Evolutionary conservation across 2,113 vertebrate genomes (phyloP), one percentile per base, ranked within the genome.

Genomic region (Marcusenius ussheri): DNA sequence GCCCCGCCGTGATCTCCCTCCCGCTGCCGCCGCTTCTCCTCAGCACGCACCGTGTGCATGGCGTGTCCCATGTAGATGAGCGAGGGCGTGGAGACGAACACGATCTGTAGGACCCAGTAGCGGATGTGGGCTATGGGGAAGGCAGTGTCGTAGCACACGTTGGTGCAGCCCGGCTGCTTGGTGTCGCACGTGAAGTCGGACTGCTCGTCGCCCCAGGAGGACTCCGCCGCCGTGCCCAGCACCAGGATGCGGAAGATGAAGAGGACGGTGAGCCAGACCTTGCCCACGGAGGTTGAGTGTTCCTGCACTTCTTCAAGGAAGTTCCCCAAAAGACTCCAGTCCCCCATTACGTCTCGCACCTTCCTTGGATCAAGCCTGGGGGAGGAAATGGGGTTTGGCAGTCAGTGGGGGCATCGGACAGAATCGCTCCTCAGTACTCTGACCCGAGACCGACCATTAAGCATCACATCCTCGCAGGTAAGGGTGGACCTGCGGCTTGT

Each of bases 241-340:
- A 99, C 98, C 91, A 99, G 95, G 96, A 99, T 99, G n/a, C 98
- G 97, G 91, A 99, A 99, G 93, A 99, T 99, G 93, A 99, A 99
- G 49, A 99, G 97, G 15, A 99, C 96, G 0, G 98, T 98, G 90
- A 99, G 92, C 98, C 98, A 99, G 46, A 99, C 97, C 92, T 99
- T 99, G 50, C 98, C 98, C 1, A 99, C 96, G 15, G 98, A 97
- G 0, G 98, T 99, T 88, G 98, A 99, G 92, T 99, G 97, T 91
- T 99, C 98, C 94, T 99, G 98, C 2, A 99, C 98, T 91, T 99
- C 97, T 92, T 99, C 98, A 2, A 99, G 96, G 93, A 99, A 97
- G 91, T 98, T 97, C 51, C 98, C 98, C 91, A 99, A 95, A 93
- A 99, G 97, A 94, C 96, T 99, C 98, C 98, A 99, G 93, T 99